Conservation (phyloP, 2,888 invertebrate species). For the Xylota sylvarum region DNA sequence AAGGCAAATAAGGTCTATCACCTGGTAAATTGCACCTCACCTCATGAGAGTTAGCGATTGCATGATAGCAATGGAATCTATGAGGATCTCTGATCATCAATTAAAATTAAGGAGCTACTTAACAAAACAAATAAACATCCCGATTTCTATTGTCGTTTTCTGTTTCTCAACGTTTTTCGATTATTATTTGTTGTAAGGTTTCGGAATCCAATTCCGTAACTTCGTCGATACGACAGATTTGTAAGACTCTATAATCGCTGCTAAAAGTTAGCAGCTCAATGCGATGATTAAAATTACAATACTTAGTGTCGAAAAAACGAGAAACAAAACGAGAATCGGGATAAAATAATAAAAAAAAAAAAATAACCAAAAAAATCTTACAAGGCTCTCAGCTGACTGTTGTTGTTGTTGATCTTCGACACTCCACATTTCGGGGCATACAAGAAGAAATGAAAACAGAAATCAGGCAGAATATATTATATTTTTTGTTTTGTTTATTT, state of each 20-base stretch:
- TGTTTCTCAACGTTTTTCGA: neutral
- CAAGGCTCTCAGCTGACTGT: constrained; percentile 52
- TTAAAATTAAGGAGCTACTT: neutral
- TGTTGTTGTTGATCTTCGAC: constrained; percentile 25
- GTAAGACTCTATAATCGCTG: too few relatives aligned
- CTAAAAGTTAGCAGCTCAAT: neutral
- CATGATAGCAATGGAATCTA: constrained; percentile 31
- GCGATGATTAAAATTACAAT: neutral
- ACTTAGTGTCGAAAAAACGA: neutral
- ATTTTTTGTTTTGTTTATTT: constrained; percentile 69
- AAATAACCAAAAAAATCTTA: constrained; percentile 8
- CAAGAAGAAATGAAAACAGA: constrained; percentile 61
- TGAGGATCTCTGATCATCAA: constrained; percentile 18
- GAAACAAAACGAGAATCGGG: neutral
- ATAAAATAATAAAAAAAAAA: neutral
- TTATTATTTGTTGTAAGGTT: neutral
- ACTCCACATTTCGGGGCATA: constrained; percentile 23
- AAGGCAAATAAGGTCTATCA: constrained; percentile 46
- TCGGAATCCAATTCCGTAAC: neutral
- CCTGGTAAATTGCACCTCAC: constrained; percentile 47
- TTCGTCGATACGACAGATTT: neutral
- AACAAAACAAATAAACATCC: constrained; percentile 7
- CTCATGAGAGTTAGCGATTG: constrained; percentile 32
- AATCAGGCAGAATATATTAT: constrained; percentile 58
- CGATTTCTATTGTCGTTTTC: neutral